Base-by-base conservation (phyloP, 2,797 vertebrate species). In the Sebastes alutus region DNA sequence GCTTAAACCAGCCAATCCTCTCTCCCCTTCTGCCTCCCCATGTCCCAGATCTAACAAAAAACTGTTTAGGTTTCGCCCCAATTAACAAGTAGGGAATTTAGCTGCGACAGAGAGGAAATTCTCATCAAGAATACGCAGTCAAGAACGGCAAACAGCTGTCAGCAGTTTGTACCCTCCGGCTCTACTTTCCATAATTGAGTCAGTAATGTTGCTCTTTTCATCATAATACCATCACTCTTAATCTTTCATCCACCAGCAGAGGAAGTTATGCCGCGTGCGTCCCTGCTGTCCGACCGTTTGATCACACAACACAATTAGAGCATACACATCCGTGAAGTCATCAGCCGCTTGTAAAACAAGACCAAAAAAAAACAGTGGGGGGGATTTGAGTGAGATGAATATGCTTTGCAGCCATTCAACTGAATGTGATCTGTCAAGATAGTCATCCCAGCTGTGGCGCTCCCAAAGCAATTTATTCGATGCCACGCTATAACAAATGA, bases 391-490 rank as follows among this genome's bases (percentile, higher is more conserved):
- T 63, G 79, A 89, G 86, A 87, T 16, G 74, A 89, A 92, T 87
- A 88, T 77, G 77, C 77, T 79, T 86, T 62, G 38, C 75, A 81
- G 65, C 77, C 86, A 69, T 80, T 88, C 82, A 80, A 32, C 62
- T 83, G 80, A 87, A 35, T 72, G 83, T 72, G 88, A 94, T 92
- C 84, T 83, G 90, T 90, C 90, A 92, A 79, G 88, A 89, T 89
- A 85, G 88, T 87, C 89, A 78, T 84, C 85, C 85, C 78, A 90
- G 90, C 90, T 90, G 87, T 60, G 83, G 75, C 18, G 80, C 87
- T 89, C 91, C 91, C 90, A 83, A 91, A 93, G 89, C 93, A 94
- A 94, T 94, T 92, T 93, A 89, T 90, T 85, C 76, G 29, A 76
- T 83, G 92, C 78, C 85, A 86, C 83, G 74, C 68, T 77, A 81